A percentile compares a stretch with the other conserved stretches of the same genome.
Conservation (phyloP, 2,113 vertebrate species). For the Enhydra lutris region DNA sequence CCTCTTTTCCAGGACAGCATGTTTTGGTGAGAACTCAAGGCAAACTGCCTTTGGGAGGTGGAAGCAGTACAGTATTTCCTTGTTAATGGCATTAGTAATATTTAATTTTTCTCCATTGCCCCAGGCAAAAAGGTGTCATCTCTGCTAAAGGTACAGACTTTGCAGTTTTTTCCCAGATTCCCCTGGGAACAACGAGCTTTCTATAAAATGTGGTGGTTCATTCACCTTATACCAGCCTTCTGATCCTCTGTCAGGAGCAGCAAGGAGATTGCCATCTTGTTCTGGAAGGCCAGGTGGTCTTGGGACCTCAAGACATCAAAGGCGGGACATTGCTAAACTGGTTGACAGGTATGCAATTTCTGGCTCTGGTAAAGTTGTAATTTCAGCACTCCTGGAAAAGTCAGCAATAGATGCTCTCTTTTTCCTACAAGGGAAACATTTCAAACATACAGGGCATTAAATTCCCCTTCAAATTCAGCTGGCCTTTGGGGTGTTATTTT, state of each 20-base stretch:
- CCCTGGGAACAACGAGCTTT: slow-evolving; percentile 85
- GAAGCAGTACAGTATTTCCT: slow-evolving; percentile 83
- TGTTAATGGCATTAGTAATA: slow-evolving; percentile 83
- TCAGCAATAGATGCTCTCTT: background rate
- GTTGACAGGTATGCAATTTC: background rate
- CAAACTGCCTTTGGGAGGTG: slow-evolving; percentile 90
- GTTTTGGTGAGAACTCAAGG: slow-evolving; percentile 91
- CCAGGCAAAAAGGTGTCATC: slow-evolving; percentile 94
- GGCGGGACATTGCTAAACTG: background rate
- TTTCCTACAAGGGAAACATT: background rate
- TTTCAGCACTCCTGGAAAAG: background rate
- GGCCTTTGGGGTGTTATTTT: background rate
- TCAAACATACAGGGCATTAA: background rate
- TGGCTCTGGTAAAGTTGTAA: background rate
- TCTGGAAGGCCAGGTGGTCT: background rate
- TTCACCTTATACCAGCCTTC: slow-evolving; percentile 88
- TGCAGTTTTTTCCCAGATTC: slow-evolving; percentile 86
- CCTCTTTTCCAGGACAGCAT: slow-evolving; percentile 90
- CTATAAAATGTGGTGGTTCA: slow-evolving; percentile 89
- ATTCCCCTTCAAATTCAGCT: background rate
- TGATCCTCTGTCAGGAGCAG: slow-evolving; percentile 83
- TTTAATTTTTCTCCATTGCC: slow-evolving; percentile 91
- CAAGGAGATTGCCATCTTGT: background rate
- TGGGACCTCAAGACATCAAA: background rate
- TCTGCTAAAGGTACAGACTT: slow-evolving; percentile 88